Base-by-base conservation (phyloP, 2,113 vertebrate genomes). In the Oreotrochilus melanogaster region DNA sequence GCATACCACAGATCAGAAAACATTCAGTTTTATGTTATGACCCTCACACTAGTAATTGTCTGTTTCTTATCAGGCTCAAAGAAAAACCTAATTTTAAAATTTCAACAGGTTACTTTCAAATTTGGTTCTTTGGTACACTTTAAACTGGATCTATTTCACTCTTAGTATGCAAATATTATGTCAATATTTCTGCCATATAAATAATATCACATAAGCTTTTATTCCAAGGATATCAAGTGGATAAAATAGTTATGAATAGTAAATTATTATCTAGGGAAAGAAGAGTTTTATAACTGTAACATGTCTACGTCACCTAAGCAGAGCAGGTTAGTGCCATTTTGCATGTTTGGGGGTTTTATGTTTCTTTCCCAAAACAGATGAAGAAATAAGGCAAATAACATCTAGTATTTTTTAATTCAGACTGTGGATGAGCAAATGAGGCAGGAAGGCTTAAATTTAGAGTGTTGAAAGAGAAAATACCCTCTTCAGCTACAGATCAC, bases 341-440 rank as follows among this genome's bases (percentile, higher is more conserved):
- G 23, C 30, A 53, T 28, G 16, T 33, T 51, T 45, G 27, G 10
- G 5, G 5, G 0, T 1, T 57, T 45, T n/a, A 54, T 6, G 4
- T 35, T 82, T 75, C 14, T 81, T 67, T 75, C n/a, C 8, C 54
- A 72, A 79, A 39, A 33, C 53, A 56, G 37, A 79, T 28, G 22
- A 64, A 60, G 23, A 78, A 78, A 19, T n/a, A 86, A 56, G 7
- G 18, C 30, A 78, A 83, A 67, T 6, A 88, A 33, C 18, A 45
- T 5, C 9, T 51, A 65, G 21, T 37, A 69, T 61, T 88, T 61
- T 88, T 91, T 61, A 48, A 73, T 42, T 81, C 5, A 5, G 30
- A 78, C 43, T 66, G 61, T 14, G 18, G 42, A 76, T 51, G 22
- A 79, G n/a, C 31, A 42, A 61, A 72, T 2, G 21, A 27, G 50